Percentiles rank a stretch among this genome's conserved stretches.
Evolutionary conservation across 1,140 invertebrate species (phyloP).

Genomic region (Pomacea maculata): DNA sequence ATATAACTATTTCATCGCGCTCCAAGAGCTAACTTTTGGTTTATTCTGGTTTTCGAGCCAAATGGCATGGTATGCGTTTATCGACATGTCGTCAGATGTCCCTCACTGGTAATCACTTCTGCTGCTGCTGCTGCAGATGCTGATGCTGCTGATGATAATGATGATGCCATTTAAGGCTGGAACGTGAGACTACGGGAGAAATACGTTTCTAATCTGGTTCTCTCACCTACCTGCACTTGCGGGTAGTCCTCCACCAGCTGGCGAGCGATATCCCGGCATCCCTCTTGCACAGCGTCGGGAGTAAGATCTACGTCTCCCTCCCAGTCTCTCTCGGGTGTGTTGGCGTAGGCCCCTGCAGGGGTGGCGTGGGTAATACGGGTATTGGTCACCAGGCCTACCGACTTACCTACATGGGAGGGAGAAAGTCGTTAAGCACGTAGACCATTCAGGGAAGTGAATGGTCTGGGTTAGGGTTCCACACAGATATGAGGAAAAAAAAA

Average conservation of each 20-base stretch:
- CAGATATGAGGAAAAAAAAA: no score
- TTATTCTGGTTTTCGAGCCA: background rate
- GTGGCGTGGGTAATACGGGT: conserved; percentile 93
- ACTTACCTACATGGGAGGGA: conserved; percentile 71
- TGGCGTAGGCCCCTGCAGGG: conserved; percentile 85
- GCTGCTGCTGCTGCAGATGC: no score
- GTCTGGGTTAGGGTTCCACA: no score
- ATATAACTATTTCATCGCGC: background rate
- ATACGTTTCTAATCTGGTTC: no score
- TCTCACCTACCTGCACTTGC: conserved; percentile 24
- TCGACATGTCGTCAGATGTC: no score
- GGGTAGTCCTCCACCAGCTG: conserved; percentile 48
- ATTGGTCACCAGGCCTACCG: conserved; percentile 89
- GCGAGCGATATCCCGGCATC: conserved; percentile 65
- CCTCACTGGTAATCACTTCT: no score
- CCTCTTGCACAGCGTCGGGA: conserved; percentile 13
- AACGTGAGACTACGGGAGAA: no score
- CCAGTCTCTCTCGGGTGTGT: conserved; percentile 71
- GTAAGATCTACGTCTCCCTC: conserved; percentile 49
- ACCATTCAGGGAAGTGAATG: no score
- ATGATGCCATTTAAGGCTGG: no score
- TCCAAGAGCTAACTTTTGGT: background rate
- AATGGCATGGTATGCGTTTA: background rate
- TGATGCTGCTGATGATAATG: no score
- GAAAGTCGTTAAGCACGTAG: no score